Base-by-base conservation (phyloP, 2,888 invertebrate genomes). In the Vannuccia rotundouncinata region DNA sequence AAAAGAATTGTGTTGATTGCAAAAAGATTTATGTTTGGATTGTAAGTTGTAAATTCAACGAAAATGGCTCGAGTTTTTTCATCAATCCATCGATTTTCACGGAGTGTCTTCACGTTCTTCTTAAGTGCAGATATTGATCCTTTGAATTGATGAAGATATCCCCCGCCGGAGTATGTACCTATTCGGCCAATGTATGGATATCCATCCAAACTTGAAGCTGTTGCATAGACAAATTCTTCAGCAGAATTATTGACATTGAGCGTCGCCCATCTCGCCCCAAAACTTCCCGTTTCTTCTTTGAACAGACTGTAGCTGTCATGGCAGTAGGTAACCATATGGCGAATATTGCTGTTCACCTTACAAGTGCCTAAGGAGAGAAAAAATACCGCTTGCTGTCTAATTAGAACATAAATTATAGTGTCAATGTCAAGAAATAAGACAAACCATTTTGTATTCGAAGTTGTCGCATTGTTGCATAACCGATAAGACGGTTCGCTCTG, bases 21-120 rank as follows among this genome's bases (percentile, higher is more conserved):
- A 82, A 88, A 88, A 25, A 88, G 82, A 81, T 87, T 87, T 0
- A 86, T 84, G 79, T 85, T 85, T 0, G 87, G 85, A 80, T 90
- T 90, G 84, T 90, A 90, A 31, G 88, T 87, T 0, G 90, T 89
- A 83, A 90, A 90, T 82, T 90, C 90, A n/a, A 90, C 85, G 82
- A 90, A 87, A 1, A 90, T 85, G 0, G 90, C 90, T 74, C 90
- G 82, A 0, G 90, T 90, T 82, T 87, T 85, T 80, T 85, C 83
- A 82, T 90, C 90, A 28, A 90, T 86, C 90, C 90, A 90, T 13
- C 84, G 83, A 59, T 87, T 84, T 1, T 84, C 80, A 82, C 88
- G 84, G 29, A 90, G 84, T 27, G 83, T 82, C 5, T 82, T 80
- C 60, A 90, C 84, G 29, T 85, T 84, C 0, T 83, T 81, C n/a